Base-by-base conservation (phyloP, 2,888 invertebrate genomes). In the Brachypalpus laphriformis region DNA sequence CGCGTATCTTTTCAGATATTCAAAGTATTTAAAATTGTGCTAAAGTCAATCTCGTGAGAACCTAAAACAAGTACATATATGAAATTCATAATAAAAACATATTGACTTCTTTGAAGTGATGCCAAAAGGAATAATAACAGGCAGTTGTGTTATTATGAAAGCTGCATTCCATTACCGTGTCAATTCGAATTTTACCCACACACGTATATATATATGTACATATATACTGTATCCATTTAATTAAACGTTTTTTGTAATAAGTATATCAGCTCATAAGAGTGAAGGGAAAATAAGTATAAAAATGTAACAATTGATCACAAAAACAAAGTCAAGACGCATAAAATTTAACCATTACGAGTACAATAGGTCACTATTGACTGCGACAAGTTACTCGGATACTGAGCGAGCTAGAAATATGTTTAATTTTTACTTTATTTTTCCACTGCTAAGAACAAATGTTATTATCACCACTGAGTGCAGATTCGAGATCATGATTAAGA, bases 81-180 rank as follows among this genome's bases (percentile, higher is more conserved):
- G 2, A 25, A 25, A 25, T 16, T 57, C 22, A 57, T 22, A 49
- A 25, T 47, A 37, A 25, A 14, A 40, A 28, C 16, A 14, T 11
- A 37, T 18, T 25, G 6, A 18, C 4, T 45, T 34, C 57, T 65
- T 72, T 80, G 72, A 80, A 66, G 59, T 51, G 6, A 25, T 66
- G 59, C 78, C 72, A 80, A 80, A 37, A 14, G 7, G 72, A 72
- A 80, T 59, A 72, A 66, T 63, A 61, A 51, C 61, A 61, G 25
- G 4, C 11, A 4, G 20, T 20, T 4, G 57, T 22, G 47, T n/a
- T 45, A 18, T 25, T n/a, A 59, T 18, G 45, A 61, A 49, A 59
- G 20, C 18, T 22, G 25, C 37, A 59, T 37, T 49, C 37, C 28
- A 66, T 51, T 25, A 42, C 37, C 9, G 1, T 16, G 61, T 11